Evolutionary conservation across 2,797 vertebrate species (phyloP).

Genomic region (Pelobates cultripes): DNA sequence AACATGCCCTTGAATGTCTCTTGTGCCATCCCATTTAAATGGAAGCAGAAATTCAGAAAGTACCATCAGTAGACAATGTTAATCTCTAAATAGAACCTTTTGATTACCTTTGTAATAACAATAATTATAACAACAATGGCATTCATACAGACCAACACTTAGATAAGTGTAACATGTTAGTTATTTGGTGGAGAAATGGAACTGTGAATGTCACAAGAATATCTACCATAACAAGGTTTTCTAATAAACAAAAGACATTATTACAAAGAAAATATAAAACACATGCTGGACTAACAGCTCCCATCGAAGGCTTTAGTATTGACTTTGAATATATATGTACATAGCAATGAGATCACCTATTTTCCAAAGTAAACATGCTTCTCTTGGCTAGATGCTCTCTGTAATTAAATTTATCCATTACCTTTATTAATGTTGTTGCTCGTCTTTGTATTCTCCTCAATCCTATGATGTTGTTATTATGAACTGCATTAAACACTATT

Average conservation of each 20-base stretch:
- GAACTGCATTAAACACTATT: not conserved
- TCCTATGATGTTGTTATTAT: not conserved
- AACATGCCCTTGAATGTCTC: too few species aligned
- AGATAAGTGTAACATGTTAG: too few species aligned
- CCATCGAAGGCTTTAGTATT: not conserved
- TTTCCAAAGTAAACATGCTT: not conserved
- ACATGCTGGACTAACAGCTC: not conserved
- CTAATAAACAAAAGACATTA: not conserved
- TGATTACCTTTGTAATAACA: too few species aligned
- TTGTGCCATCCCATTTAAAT: too few species aligned
- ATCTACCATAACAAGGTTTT: not conserved
- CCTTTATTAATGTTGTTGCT: not conserved
- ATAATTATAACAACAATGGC: too few species aligned
- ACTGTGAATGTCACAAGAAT: too few species aligned
- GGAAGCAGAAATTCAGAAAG: too few species aligned
- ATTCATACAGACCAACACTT: too few species aligned
- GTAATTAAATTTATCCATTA: constrained; percentile 1
- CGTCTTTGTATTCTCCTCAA: not conserved
- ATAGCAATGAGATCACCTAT: constrained; percentile 5
- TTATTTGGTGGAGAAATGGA: too few species aligned
- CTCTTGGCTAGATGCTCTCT: not conserved
- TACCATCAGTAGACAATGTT: too few species aligned
- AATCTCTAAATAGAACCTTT: too few species aligned
- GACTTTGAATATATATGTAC: not conserved
- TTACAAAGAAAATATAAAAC: not conserved